These are phyloP conservation scores for Candidula unifasciata DNA, from an alignment of 2,888 invertebrate genomes.

Conservation along the genomic window DNA sequence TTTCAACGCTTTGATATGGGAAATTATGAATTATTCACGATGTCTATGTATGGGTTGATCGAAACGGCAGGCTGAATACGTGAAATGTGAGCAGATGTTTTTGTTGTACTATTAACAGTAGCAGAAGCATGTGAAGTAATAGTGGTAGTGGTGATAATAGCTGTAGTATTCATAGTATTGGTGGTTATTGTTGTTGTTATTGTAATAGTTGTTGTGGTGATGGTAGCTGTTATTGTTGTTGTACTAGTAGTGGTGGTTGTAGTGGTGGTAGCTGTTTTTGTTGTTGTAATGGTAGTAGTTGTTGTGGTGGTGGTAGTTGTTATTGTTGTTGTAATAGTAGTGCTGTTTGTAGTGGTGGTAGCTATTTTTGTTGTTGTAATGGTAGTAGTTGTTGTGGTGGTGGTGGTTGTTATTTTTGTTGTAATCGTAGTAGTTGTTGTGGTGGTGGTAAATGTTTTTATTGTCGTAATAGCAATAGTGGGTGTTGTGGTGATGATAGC, in stretches of 20 bases:
- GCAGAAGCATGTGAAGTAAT: not conserved
- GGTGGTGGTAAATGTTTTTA: not conserved
- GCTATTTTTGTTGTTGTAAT: not conserved
- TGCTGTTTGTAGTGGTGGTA: constrained; percentile 6
- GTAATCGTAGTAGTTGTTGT: not conserved
- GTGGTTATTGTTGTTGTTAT: not conserved
- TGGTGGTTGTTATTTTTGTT: not conserved
- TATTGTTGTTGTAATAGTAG: not conserved
- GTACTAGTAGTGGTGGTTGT: not conserved
- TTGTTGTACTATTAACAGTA: not conserved
- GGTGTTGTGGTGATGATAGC: not conserved
- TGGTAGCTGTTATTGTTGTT: not conserved
- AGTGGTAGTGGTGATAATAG: not conserved
- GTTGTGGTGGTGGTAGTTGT: not conserved
- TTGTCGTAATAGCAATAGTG: not conserved
- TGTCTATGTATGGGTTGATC: too few relatives aligned
- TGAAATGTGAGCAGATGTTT: too few relatives aligned
- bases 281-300: not conserved
- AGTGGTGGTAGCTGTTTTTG: not conserved
- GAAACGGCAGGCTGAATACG: too few relatives aligned
- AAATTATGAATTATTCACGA: too few relatives aligned
- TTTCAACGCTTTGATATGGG: too few relatives aligned
- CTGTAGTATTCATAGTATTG: not conserved
- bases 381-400: not conserved
- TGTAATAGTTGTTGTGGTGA: not conserved